phyloP scores from a whole-genome alignment of 2,888 invertebrate species.

The Apodemia zela region DNA sequence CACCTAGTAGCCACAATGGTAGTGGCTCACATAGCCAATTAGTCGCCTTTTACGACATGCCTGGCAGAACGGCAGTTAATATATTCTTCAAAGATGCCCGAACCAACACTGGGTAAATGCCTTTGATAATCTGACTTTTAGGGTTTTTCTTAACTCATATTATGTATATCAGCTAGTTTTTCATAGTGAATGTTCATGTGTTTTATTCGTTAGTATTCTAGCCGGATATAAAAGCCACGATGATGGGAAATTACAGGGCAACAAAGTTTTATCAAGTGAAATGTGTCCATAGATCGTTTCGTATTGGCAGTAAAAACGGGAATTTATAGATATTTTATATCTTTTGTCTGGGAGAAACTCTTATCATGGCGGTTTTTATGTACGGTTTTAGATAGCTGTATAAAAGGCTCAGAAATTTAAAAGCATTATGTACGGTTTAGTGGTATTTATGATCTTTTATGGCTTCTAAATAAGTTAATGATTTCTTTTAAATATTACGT shows the following conservation, averaged over 20 bases:
- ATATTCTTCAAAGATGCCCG: too few relatives aligned
- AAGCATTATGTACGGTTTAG: neutral
- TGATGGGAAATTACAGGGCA: neutral
- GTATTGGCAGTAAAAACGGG: constrained; percentile 12
- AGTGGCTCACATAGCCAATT: too few relatives aligned
- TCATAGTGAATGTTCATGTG: neutral
- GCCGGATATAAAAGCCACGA: neutral
- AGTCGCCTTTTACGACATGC: too few relatives aligned
- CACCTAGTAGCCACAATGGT: too few relatives aligned
- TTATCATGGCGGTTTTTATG: constrained; percentile 3
- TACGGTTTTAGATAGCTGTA: constrained; percentile 2
- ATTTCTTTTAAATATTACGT: neutral
- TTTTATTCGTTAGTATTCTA: neutral
- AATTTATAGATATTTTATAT: constrained; percentile 12
- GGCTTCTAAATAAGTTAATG: neutral
- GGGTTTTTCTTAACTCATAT: too few relatives aligned
- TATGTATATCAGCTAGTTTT: too few relatives aligned
- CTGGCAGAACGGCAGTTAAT: too few relatives aligned
- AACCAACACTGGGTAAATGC: too few relatives aligned
- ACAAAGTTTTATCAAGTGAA: constrained; percentile 11
- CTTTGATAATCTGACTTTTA: too few relatives aligned
- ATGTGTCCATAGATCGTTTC: constrained; percentile 2
- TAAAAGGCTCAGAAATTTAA: constrained; percentile 3
- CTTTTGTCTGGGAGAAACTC: neutral
- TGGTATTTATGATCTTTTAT: neutral